Conservation (phyloP, 2,888 invertebrate genomes). For the Tenodera sinensis region DNA sequence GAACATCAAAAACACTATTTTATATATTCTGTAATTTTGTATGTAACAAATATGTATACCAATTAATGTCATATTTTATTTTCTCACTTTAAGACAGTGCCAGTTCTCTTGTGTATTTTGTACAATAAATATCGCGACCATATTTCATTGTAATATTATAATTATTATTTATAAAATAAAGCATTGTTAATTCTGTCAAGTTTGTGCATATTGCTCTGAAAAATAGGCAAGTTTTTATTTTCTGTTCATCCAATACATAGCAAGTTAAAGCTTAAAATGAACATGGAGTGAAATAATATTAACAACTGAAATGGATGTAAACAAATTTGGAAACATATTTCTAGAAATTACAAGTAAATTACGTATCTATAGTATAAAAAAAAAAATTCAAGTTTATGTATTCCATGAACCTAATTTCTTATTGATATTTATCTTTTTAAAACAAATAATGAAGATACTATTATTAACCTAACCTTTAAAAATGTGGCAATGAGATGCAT, state of each 20-base stretch:
- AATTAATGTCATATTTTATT: background rate
- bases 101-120: background rate
- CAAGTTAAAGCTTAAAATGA: no score
- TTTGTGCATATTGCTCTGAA: background rate
- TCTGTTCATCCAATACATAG: background rate
- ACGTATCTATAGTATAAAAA: no score
- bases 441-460: no score
- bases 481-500: no score
- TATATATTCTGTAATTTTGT: background rate
- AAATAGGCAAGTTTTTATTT: background rate
- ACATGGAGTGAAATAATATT: no score
- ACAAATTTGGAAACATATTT: no score
- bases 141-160: background rate
- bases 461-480: no score
- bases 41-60: slow-evolving; percentile 2
- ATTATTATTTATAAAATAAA: background rate
- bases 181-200: background rate
- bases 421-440: no score
- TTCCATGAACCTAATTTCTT: no score
- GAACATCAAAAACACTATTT: background rate
- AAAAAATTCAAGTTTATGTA: no score
- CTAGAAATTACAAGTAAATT: no score
- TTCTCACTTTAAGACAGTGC: background rate
- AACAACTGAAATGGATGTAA: no score
- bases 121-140: background rate